Base-by-base conservation (phyloP, 2,797 vertebrate genomes). In the Pteropus rufus region DNA sequence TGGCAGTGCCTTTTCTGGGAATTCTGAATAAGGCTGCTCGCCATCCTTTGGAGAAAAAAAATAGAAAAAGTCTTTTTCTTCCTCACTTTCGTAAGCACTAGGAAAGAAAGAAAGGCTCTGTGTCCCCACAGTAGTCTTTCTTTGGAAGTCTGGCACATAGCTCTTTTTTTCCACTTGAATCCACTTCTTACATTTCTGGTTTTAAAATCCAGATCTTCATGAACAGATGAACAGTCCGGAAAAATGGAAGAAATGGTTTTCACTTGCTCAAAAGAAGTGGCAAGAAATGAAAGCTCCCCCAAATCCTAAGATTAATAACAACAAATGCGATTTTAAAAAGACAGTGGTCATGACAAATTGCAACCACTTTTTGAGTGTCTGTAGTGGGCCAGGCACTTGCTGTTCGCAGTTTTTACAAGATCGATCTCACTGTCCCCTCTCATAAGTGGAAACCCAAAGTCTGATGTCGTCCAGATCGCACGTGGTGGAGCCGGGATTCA, bases 141-240 rank as follows among this genome's bases (percentile, higher is more conserved):
- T 88, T 87, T 46, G 88, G 39, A 80, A 79, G 44, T 60, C 92
- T 34, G 83, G 39, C 56, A 23, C 3, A 1, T 52, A 31, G n/a
- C 36, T 93, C 19, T 64, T 46, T 65, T 73, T 86, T 64, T 44
- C 62, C 69, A 23, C 52, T 88, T 83, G 54, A 89, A 56, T 84
- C 56, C 18, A 39, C 46, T 83, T 82, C 83, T 91, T 75, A 31
- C 10, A 46, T 95, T 97, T 83, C 58, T 95, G 41, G 64, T 80
- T 96, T 92, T 81, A 84, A 89, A 93, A 84, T 77, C 41, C 76
- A 83, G 60, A 76, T 44, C 58, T 62, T 44, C 16, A 24, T 1
- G 9, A 83, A 39, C 36, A n/a, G 29, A 29, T 1, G 5, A 80
- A 39, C n/a, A 29, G 21, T 56, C 58, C 70, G 54, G 89, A 75